Conservation (phyloP, 1,140 invertebrate species). For the Polyergus mexicanus region DNA sequence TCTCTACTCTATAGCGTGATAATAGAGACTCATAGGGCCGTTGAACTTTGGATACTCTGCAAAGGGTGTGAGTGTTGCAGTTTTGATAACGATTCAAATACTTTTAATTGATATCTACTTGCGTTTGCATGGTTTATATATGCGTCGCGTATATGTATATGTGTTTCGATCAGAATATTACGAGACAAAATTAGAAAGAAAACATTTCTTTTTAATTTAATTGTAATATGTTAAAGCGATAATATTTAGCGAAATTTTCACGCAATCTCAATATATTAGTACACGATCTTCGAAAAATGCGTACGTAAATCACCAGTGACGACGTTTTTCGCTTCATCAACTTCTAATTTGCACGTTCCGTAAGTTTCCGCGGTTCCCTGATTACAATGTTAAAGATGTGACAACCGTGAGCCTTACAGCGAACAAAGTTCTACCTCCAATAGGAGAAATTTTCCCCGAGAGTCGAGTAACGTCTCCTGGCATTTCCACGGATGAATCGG, state of each 20-base stretch:
- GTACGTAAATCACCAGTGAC: conserved; percentile 24
- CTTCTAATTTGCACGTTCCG: conserved; percentile 57
- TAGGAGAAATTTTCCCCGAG: conserved; percentile 50
- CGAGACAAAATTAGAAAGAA: not conserved
- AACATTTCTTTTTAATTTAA: not conserved
- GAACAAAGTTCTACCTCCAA: conserved; percentile 50
- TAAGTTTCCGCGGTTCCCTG: conserved; percentile 46
- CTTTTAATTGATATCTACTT: conserved; percentile 38
- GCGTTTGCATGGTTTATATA: conserved; percentile 5
- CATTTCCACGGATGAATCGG: conserved; percentile 48
- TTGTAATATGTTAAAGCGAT: not conserved
- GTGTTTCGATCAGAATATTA: not conserved
- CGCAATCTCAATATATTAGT: not conserved
- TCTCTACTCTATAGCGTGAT: conserved; percentile 37
- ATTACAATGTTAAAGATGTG: conserved; percentile 61
- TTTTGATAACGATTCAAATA: conserved; percentile 41
- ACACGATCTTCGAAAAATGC: not conserved
- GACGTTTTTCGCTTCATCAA: conserved; percentile 57
- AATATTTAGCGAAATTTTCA: not conserved
- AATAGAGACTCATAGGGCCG: conserved; percentile 53
- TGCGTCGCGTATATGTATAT: too few relatives aligned
- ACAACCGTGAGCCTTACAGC: conserved; percentile 48
- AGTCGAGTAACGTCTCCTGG: conserved; percentile 56
- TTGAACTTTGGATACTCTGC: conserved; percentile 50
- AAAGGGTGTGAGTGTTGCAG: not conserved